These are phyloP conservation scores for Lumbricus terrestris DNA, from an alignment of 2,888 invertebrate genomes.

Conservation along the genomic window DNA sequence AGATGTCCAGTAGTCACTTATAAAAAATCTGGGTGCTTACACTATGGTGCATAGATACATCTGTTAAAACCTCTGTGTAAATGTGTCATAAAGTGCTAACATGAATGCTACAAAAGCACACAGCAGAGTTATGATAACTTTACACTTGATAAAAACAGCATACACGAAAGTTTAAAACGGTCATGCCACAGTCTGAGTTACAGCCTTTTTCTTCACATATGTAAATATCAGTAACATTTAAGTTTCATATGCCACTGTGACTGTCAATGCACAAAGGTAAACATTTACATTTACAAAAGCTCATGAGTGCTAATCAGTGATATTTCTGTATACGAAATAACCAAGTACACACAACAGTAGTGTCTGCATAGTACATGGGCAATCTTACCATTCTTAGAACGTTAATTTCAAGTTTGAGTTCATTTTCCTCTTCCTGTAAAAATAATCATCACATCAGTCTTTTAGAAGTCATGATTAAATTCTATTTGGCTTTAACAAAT, in stretches of 20 bases:
- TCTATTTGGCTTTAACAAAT: not conserved
- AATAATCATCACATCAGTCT: not conserved
- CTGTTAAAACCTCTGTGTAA: not conserved
- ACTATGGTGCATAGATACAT: not conserved
- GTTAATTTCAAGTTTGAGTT: constrained; percentile 99
- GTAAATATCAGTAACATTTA: not conserved
- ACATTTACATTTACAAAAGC: not conserved
- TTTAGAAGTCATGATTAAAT: not conserved
- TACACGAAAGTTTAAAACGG: not conserved
- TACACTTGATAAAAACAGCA: not conserved
- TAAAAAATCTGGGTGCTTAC: not conserved
- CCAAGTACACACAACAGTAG: not conserved
- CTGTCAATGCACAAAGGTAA: not conserved
- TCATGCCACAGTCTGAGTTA: not conserved
- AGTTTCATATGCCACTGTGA: not conserved
- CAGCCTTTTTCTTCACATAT: not conserved
- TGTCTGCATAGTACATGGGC: not conserved
- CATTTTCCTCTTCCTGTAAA: constrained; percentile 92
- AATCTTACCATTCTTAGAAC: constrained; percentile 83
- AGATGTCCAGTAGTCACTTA: not conserved
- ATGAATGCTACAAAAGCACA: not conserved
- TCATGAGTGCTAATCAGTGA: not conserved
- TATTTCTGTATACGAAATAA: not conserved
- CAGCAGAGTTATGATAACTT: not conserved
- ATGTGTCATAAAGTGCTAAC: not conserved